A percentile compares a stretch with the other conserved stretches of the same genome.
Evolutionary conservation across 1,140 invertebrate genomes (phyloP).

Genomic region (Lordiphosa clarofinis): DNA sequence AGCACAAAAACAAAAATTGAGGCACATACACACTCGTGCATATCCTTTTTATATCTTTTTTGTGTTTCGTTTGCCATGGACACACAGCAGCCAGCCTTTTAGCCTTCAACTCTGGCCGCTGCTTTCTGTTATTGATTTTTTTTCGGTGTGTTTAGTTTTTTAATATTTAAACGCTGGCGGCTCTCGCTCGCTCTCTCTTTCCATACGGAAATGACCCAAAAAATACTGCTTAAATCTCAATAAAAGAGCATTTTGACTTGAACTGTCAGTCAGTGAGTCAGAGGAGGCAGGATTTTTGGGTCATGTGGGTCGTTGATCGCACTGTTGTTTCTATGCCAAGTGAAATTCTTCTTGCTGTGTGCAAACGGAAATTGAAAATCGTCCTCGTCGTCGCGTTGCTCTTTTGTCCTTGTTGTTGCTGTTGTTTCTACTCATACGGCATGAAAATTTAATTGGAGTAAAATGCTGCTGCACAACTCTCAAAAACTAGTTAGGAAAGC

Average conservation of each 20-base stretch:
- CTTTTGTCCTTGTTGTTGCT: constrained; percentile 41
- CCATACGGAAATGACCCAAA: constrained; percentile 69
- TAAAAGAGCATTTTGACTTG: constrained; percentile 64
- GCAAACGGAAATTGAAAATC: constrained; percentile 69
- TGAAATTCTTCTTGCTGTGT: constrained; percentile 61
- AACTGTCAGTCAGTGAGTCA: constrained; percentile 54
- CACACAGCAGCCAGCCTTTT: constrained; percentile 24
- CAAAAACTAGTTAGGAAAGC: constrained; percentile 60
- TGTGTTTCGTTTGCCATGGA: constrained; percentile 19
- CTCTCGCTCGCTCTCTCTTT: constrained; percentile 5
- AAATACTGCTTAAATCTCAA: constrained; percentile 64
- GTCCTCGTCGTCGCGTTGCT: constrained; percentile 42
- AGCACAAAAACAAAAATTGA: constrained; percentile 7
- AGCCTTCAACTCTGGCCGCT: constrained; percentile 62
- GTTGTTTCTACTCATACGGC: constrained; percentile 63
- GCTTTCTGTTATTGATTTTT: constrained; percentile 58
- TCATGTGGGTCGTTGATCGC: constrained; percentile 42
- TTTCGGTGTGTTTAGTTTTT: constrained; percentile 47
- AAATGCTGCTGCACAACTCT: constrained; percentile 69
- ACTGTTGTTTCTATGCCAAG: constrained; percentile 30
- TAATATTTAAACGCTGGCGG: constrained; percentile 55
- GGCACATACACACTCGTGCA: neutral
- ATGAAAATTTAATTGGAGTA: constrained; percentile 75
- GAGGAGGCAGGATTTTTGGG: constrained; percentile 33
- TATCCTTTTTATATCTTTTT: constrained; percentile 30